Conservation (phyloP, 2,888 invertebrate genomes). For the Tachina grossa region DNA sequence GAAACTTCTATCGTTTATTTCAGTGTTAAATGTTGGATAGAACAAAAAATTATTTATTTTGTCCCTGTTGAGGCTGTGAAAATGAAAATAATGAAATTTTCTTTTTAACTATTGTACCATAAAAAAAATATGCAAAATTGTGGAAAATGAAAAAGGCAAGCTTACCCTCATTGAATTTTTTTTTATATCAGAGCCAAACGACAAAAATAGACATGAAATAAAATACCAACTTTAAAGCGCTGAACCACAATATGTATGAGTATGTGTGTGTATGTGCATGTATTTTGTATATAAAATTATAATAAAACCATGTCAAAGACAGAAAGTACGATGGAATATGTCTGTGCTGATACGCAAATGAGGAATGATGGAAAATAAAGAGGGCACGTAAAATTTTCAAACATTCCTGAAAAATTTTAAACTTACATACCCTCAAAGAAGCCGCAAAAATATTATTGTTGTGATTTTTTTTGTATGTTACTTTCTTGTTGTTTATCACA, state of each 20-base stretch:
- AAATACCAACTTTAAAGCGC: conserved; percentile 36
- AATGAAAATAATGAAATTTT: conserved; percentile 49
- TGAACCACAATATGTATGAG: background rate
- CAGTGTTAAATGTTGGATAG: background rate
- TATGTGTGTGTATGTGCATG: background rate
- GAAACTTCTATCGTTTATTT: conserved; percentile 22
- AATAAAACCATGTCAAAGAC: conserved; percentile 55
- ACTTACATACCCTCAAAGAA: conserved; percentile 59
- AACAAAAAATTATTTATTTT: background rate
- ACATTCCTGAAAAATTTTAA: conserved; percentile 31
- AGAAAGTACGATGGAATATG: conserved; percentile 12
- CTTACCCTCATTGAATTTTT: conserved; percentile 52
- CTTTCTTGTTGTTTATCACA: conserved; percentile 30
- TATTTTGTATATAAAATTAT: background rate
- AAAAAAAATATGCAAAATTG: conserved; percentile 58
- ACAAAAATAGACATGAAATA: conserved; percentile 49
- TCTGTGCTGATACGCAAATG: conserved; percentile 32
- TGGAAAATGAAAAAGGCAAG: conserved; percentile 43
- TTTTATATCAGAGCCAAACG: conserved; percentile 13
- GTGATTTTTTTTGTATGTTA: conserved; percentile 27
- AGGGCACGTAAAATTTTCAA: conserved; percentile 50
- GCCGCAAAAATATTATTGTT: conserved; percentile 66
- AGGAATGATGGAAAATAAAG: conserved; percentile 37
- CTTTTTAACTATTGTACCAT: conserved; percentile 8
- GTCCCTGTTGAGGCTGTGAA: conserved; percentile 45